phyloP scores from a whole-genome alignment of 1,140 invertebrate genomes.

The silkworm (Bombyx mori) region DNA sequence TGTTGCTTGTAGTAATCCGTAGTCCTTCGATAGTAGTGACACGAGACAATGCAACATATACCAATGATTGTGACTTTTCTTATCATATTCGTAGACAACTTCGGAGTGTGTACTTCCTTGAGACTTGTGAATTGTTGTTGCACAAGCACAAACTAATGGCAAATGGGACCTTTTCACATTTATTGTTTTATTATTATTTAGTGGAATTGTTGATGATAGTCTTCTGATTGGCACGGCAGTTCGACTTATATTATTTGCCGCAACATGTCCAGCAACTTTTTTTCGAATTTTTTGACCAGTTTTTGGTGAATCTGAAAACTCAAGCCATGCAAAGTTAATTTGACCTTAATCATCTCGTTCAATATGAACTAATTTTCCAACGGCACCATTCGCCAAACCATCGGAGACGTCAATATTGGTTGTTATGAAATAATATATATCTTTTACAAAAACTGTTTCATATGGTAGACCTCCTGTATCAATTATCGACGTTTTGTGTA shows the following conservation, averaged over 20 bases:
- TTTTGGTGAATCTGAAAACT: slow-evolving; percentile 13
- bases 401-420: slow-evolving; percentile 18
- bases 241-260: slow-evolving; percentile 5
- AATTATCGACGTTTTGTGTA: slow-evolving; percentile 17
- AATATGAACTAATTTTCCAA: slow-evolving; percentile 16
- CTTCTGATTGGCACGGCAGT: slow-evolving; percentile 1
- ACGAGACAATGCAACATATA: slow-evolving; percentile 7
- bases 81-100: too few species aligned
- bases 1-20: slow-evolving; percentile 3
- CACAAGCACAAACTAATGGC: slow-evolving; percentile 1
- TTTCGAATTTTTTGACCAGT: slow-evolving; percentile 1
- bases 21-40: slow-evolving; percentile 7
- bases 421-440: slow-evolving; percentile 12
- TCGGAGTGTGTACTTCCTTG: slow-evolving; percentile 6
- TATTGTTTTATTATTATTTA: slow-evolving; percentile 6
- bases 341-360: slow-evolving; percentile 10
- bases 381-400: slow-evolving; percentile 19
- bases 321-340: slow-evolving; percentile 10
- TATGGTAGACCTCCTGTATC: slow-evolving; percentile 16
- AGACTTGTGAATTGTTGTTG: slow-evolving; percentile 2
- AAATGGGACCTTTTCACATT: slow-evolving; percentile 5
- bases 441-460: slow-evolving; percentile 16
- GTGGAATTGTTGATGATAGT: slow-evolving; percentile 2
- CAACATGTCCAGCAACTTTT: background rate
- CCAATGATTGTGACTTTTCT: too few species aligned